phyloP scores from a whole-genome alignment of 2,113 vertebrate species.

The Maccullochella peelii region DNA sequence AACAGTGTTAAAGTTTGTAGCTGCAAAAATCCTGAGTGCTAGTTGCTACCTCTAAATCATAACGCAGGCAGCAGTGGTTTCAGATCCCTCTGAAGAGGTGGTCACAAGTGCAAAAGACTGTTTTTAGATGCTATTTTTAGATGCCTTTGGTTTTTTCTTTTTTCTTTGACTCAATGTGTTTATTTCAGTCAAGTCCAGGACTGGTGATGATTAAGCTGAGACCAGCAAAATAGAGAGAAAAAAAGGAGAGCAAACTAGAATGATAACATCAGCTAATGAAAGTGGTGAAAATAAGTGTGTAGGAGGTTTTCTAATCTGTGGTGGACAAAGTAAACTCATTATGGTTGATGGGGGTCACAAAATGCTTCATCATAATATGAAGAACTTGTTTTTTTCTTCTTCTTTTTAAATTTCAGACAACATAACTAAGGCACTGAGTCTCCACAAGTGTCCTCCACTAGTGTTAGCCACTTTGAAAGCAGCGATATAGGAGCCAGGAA shows the following conservation, averaged over 20 bases:
- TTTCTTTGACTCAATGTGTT: neutral
- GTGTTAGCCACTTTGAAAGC: neutral
- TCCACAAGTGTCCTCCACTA: neutral
- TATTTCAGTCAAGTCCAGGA: neutral
- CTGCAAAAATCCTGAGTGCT: neutral
- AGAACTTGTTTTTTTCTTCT: neutral
- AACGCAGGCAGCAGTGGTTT: neutral
- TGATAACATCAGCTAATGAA: neutral
- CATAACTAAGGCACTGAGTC: neutral
- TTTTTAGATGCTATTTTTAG: neutral
- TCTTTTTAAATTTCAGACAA: neutral
- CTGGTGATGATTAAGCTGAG: neutral
- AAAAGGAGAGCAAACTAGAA: neutral
- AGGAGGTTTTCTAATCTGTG: neutral
- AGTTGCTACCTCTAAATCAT: neutral
- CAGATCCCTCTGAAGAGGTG: neutral
- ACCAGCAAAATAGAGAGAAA: neutral
- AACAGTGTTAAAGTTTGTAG: no score
- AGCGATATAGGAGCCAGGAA: no score
- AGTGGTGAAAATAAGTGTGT: neutral
- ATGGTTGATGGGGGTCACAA: neutral
- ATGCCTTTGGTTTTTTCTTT: neutral
- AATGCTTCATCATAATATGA: neutral
- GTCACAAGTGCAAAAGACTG: neutral
- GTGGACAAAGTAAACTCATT: conserved; percentile 7